These are phyloP conservation scores for Autographa gamma DNA, from an alignment of 2,888 invertebrate species.

Conservation along the genomic window DNA sequence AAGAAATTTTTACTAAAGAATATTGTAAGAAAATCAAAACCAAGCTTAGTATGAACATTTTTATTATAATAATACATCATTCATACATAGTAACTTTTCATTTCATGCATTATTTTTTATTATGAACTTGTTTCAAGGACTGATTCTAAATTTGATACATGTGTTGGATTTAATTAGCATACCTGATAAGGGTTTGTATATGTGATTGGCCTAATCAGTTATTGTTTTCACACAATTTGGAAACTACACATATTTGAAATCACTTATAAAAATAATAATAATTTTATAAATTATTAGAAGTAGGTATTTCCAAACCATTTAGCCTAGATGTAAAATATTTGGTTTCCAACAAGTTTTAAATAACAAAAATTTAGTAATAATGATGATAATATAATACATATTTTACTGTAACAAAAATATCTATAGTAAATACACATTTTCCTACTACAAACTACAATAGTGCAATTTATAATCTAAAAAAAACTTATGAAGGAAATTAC, in stretches of 20 bases:
- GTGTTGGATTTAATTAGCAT: neutral
- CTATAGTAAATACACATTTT: constrained; percentile 36
- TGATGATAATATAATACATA: constrained; percentile 20
- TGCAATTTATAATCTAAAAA: constrained; percentile 37
- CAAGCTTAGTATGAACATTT: constrained; percentile 33
- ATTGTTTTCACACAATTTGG: neutral
- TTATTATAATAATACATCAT: constrained; percentile 30
- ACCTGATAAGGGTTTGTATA: neutral
- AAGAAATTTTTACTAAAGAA: neutral
- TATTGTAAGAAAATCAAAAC: neutral
- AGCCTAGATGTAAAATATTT: neutral
- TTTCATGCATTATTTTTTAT: constrained; percentile 39
- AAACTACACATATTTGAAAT: neutral
- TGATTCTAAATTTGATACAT: constrained; percentile 1
- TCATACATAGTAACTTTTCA: constrained; percentile 32
- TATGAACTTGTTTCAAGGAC: constrained; percentile 16
- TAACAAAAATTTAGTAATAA: constrained; percentile 11
- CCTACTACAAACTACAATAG: constrained; percentile 29
- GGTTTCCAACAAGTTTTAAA: neutral
- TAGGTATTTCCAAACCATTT: neutral
- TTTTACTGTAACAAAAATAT: constrained; percentile 33
- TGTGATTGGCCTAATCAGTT: neutral
- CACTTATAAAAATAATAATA: neutral
- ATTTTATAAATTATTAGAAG: neutral
- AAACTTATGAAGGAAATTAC: constrained; percentile 37